Percentiles rank a stretch among this genome's conserved stretches.
These are phyloP conservation scores for Himalopsyche anomala DNA, from an alignment of 2,888 invertebrate species.

Conservation along the genomic window DNA sequence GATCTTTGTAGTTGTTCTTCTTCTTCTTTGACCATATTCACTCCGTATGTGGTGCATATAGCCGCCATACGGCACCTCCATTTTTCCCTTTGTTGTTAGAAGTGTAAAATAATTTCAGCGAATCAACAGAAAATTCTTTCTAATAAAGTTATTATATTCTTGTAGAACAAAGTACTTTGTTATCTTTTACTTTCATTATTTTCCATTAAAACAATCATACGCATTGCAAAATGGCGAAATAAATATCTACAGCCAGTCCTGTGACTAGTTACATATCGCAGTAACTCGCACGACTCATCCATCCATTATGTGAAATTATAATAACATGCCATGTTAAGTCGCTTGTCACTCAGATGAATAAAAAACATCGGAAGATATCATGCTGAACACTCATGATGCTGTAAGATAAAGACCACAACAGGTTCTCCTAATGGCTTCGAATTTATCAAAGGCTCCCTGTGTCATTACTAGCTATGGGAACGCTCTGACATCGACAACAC, in stretches of 20 bases:
- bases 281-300: conserved; percentile 48
- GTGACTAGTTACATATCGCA: conserved; percentile 44
- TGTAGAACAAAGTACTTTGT: no score
- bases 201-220: no score
- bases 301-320: conserved; percentile 57
- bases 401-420: conserved; percentile 63
- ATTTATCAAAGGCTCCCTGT: conserved; percentile 63
- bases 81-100: no score
- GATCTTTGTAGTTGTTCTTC: no score
- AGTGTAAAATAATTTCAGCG: no score
- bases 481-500: conserved; percentile 53
- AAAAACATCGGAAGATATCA: conserved; percentile 59
- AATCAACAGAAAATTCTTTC: no score
- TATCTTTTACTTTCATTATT: no score
- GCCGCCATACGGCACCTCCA: no score
- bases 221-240: not conserved
- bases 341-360: conserved; percentile 59
- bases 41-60: no score
- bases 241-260: not conserved
- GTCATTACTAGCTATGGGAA: conserved; percentile 63
- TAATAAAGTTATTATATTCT: no score
- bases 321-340: conserved; percentile 59
- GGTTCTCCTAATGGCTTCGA: conserved; percentile 62
- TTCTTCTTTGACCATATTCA: no score
- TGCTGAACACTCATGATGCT: conserved; percentile 58